Evolutionary conservation across 2,888 invertebrate species (phyloP).

Genomic region (Bimastos eiseni): DNA sequence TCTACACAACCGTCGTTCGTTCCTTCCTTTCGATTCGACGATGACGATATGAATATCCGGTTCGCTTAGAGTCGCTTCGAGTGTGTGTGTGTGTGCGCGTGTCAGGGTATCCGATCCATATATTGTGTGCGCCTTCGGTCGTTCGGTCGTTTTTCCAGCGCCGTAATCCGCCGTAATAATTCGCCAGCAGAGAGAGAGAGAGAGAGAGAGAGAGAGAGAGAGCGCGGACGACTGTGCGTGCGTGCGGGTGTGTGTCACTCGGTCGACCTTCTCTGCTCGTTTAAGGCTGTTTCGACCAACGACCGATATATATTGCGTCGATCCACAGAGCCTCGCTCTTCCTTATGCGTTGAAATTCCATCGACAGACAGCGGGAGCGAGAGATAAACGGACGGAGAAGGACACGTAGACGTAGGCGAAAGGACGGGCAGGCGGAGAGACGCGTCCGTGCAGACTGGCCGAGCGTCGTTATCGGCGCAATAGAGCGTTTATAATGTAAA

Average conservation of each 20-base stretch:
- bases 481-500: conserved; percentile 20
- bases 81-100: no score
- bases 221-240: no score
- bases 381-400: not conserved
- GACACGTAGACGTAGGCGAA: not conserved
- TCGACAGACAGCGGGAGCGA: not conserved
- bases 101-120: conserved; percentile 13
- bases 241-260: not conserved
- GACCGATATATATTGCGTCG: not conserved
- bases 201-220: no score
- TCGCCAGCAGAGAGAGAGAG: not conserved
- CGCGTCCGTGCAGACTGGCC: not conserved
- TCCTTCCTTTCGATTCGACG: not conserved
- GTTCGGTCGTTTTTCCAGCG: not conserved
- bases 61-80: not conserved
- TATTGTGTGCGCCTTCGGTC: not conserved
- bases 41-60: not conserved
- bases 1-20: no score
- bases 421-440: not conserved
- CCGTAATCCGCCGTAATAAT: not conserved
- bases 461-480: conserved; percentile 20
- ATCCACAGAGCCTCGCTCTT: not conserved
- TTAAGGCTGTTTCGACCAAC: not conserved
- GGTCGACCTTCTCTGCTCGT: not conserved
- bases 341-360: not conserved